These are phyloP conservation scores for Holocentrus rufus DNA, from an alignment of 2,797 vertebrate genomes.

Conservation along the genomic window DNA sequence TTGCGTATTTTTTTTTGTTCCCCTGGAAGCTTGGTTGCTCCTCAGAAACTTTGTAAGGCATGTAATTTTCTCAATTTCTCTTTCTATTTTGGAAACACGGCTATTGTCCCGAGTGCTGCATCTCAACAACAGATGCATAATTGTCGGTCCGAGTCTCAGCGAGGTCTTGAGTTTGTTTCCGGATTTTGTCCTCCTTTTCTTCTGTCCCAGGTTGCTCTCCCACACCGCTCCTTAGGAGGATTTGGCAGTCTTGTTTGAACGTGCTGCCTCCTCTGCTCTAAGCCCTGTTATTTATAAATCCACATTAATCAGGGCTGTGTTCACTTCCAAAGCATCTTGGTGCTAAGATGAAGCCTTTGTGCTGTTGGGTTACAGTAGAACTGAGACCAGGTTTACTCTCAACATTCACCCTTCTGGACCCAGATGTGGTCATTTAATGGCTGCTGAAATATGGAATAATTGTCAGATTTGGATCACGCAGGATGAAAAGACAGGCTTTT, in stretches of 20 bases:
- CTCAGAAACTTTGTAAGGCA: neutral
- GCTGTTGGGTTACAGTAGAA: neutral
- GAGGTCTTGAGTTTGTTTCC: constrained; percentile 4
- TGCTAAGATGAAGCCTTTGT: neutral
- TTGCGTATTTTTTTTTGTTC: neutral
- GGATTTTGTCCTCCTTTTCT: constrained; percentile 1
- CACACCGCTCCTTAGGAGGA: constrained; percentile 15
- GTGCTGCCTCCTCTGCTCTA: constrained; percentile 34
- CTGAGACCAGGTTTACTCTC: neutral
- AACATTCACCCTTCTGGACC: neutral
- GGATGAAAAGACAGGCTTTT: neutral
- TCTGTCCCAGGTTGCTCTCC: constrained; percentile 20
- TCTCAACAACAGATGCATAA: neutral
- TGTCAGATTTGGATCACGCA: neutral
- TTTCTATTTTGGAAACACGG: neutral
- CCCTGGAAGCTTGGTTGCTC: neutral
- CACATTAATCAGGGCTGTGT: constrained; percentile 33
- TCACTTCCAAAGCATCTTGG: constrained; percentile 7
- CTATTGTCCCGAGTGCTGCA: neutral
- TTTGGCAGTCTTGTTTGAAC: constrained; percentile 50
- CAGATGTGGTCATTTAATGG: neutral
- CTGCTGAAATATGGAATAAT: neutral
- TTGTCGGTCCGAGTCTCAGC: neutral
- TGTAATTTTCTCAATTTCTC: neutral
- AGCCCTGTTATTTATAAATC: constrained; percentile 52